Percentiles rank a stretch among this genome's conserved stretches.
These are phyloP conservation scores for Cybosia mesomella DNA, from an alignment of 2,888 invertebrate species.

Conservation along the genomic window DNA sequence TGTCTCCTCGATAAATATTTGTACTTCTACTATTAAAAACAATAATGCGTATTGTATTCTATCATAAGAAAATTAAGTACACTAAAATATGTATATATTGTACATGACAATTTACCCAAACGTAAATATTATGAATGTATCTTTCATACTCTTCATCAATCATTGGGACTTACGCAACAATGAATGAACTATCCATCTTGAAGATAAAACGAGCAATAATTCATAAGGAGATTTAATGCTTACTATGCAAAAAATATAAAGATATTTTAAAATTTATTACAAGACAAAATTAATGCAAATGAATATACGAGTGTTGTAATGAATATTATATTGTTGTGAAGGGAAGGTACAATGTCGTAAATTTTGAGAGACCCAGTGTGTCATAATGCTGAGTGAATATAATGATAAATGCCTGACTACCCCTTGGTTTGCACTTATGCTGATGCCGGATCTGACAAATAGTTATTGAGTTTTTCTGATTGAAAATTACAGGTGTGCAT, in stretches of 20 bases:
- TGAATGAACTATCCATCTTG: conserved; percentile 35
- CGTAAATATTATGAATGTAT: conserved; percentile 42
- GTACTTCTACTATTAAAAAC: too few relatives aligned
- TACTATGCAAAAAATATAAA: conserved; percentile 5
- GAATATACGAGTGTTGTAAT: background rate
- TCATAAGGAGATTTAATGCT: conserved; percentile 12
- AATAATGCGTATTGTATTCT: background rate
- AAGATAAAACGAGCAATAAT: conserved; percentile 16
- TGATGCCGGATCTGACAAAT: too few relatives aligned
- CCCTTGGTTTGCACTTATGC: too few relatives aligned
- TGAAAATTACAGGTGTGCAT: too few relatives aligned
- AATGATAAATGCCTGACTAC: background rate
- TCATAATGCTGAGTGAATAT: background rate
- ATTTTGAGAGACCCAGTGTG: background rate
- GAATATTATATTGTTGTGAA: background rate
- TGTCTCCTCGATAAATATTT: too few relatives aligned
- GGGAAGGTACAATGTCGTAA: background rate
- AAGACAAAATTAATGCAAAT: background rate
- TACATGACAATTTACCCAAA: conserved; percentile 7
- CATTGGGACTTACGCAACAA: conserved; percentile 41
- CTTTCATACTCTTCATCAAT: conserved; percentile 41
- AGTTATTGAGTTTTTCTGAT: too few relatives aligned
- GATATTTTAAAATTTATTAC: conserved; percentile 7
- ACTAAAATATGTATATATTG: background rate
- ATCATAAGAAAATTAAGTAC: background rate